Conservation (phyloP, 2,113 vertebrate genomes). For the Chloropsis hardwickii region DNA sequence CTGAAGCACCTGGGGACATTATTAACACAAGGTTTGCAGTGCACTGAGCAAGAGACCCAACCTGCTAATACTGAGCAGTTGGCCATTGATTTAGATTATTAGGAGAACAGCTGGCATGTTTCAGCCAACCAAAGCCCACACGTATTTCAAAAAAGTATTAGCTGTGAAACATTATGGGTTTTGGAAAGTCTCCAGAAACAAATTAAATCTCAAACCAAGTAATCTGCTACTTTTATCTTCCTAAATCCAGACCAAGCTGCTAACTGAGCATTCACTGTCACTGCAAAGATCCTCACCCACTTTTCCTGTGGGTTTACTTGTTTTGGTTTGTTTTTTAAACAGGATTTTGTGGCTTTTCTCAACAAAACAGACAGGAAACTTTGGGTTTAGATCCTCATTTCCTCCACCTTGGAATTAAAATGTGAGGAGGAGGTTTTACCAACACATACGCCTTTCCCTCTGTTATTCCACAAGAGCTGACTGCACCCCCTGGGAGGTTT, state of each 20-base stretch:
- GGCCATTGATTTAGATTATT: slow-evolving; percentile 62
- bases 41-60: neutral
- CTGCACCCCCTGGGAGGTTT: neutral
- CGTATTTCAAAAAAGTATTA: slow-evolving; percentile 18
- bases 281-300: neutral
- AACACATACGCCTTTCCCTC: neutral
- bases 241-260: slow-evolving; percentile 7
- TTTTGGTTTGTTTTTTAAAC: neutral
- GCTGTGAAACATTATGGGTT: slow-evolving; percentile 26
- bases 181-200: slow-evolving; percentile 52
- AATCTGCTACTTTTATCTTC: slow-evolving; percentile 51
- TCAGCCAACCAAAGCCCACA: slow-evolving; percentile 54
- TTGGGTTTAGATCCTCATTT: neutral
- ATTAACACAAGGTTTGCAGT: slow-evolving; percentile 5
- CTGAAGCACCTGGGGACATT: neutral
- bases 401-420: neutral
- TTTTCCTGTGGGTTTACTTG: neutral
- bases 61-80: slow-evolving; percentile 37
- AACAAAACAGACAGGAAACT: neutral
- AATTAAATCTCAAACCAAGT: slow-evolving; percentile 29
- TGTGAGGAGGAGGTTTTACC: neutral
- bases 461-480: neutral
- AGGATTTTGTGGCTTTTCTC: neutral
- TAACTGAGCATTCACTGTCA: neutral
- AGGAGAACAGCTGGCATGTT: slow-evolving; percentile 62